Evolutionary conservation across 1,140 invertebrate species (phyloP).

Genomic region (Druon quercuslanigerum): DNA sequence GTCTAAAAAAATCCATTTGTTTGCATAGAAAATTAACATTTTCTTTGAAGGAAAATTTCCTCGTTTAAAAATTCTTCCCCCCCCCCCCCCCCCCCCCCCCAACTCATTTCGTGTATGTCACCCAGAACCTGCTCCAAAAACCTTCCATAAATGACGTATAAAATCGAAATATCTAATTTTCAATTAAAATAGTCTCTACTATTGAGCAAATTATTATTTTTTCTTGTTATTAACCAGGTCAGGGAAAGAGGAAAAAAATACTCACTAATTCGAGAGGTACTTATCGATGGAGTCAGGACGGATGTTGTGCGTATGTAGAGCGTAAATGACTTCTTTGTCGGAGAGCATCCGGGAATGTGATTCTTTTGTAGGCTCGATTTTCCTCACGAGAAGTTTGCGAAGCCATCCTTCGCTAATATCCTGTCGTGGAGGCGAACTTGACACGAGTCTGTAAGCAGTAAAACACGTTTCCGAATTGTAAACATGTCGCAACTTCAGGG

Average conservation of each 20-base stretch:
- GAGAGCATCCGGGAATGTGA: slow-evolving; percentile 96
- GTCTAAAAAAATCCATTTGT: too few relatives aligned
- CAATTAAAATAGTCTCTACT: too few relatives aligned
- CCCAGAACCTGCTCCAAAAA: too few relatives aligned
- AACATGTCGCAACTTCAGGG: slow-evolving; percentile 28
- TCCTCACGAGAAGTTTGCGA: slow-evolving; percentile 81
- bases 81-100: too few relatives aligned
- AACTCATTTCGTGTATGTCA: too few relatives aligned
- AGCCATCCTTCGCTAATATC: slow-evolving; percentile 80
- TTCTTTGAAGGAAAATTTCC: too few relatives aligned
- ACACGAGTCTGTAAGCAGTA: slow-evolving; percentile 50
- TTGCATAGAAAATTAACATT: too few relatives aligned
- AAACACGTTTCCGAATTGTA: slow-evolving; percentile 25
- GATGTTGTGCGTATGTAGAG: slow-evolving; percentile 95
- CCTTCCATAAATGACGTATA: too few relatives aligned
- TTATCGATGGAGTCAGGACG: slow-evolving; percentile 89
- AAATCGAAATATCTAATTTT: too few relatives aligned
- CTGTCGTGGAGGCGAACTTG: slow-evolving; percentile 72
- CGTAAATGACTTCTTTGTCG: slow-evolving; percentile 95
- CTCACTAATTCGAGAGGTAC: slow-evolving; percentile 95
- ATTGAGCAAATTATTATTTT: neutral
- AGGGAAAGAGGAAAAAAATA: slow-evolving; percentile 55
- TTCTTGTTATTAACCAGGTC: neutral
- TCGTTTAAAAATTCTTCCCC: too few relatives aligned
- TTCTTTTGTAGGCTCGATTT: slow-evolving; percentile 95